These are phyloP conservation scores for Drosophila stalkeri DNA, from an alignment of 2,888 invertebrate species.

Conservation along the genomic window DNA sequence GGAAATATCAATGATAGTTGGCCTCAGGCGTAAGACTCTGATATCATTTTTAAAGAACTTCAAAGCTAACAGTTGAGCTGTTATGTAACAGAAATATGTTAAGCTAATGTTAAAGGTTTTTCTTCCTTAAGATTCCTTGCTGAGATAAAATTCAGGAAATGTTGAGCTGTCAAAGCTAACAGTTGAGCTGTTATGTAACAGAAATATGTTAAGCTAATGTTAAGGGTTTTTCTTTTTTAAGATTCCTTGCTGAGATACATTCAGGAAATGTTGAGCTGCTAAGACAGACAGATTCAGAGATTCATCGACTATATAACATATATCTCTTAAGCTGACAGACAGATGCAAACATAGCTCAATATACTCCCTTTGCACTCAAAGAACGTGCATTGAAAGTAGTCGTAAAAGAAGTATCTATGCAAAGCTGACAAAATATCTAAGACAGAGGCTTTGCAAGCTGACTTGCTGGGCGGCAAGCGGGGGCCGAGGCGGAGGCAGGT, in stretches of 20 bases:
- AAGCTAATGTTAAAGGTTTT: neutral
- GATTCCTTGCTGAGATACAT: too few species aligned
- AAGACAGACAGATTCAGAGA: neutral
- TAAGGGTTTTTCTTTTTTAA: neutral
- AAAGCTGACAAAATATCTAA: constrained; percentile 5
- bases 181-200: neutral
- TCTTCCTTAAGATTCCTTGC: neutral
- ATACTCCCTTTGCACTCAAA: neutral
- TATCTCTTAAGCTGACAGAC: neutral
- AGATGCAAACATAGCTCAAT: neutral
- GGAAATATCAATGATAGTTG: too few species aligned
- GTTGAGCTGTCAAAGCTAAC: too few species aligned
- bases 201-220: neutral
- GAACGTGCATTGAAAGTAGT: neutral
- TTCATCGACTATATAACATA: neutral
- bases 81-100: neutral
- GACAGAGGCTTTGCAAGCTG: neutral
- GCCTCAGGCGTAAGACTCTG: too few species aligned
- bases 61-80: neutral
- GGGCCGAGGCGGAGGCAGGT: neutral
- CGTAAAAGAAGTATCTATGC: neutral
- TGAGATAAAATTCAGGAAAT: neutral
- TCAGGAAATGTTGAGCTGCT: neutral
- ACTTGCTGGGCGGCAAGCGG: neutral
- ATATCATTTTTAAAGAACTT: too few species aligned